Base-by-base conservation (phyloP, 1,140 invertebrate species). In the Nephila pilipes region DNA sequence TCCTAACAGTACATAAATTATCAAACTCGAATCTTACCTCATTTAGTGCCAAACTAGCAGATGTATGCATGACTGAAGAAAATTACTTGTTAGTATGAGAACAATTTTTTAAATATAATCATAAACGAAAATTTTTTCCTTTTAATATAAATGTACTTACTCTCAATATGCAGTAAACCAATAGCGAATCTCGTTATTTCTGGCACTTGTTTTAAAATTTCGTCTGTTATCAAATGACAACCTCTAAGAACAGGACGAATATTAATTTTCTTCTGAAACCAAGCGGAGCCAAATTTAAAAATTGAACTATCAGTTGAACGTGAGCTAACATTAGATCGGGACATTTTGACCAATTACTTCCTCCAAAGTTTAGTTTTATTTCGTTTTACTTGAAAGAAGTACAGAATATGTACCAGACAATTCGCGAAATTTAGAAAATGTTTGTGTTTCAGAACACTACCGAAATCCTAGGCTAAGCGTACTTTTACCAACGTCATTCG, bases 261-360 rank as follows among this genome's bases (percentile, higher is more conserved):
- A 96, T 98, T 98, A 95, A 99, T 97, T 96, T 99, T 99, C 95
- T 97, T 97, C 96, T 99, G 98, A 97, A 98, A 98, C 98, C 98
- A 99, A 95, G 98, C 98, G 95, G 98, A 93, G 0, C 93, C 93
- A 60, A 90, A 90, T 89, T 93, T 93, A 54, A 93, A 93, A 75
- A 12, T 80, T 60, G 91, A 93, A 80, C 25, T 87, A 60, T 93
- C 91, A 8, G 36, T 54, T 36, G 91, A 93, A 32, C 69, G 29
- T 75, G 69, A 75, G 18, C 69, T 75, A 25, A 93, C 83, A 87
- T 79, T 93, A 3, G 81, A 85, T 57, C 91, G 63, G 2, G 91
- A 93, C 91, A 93, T 93, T 20, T 18, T 75, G 25, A 65, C 12
- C 25, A 65, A 65, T 12, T 25, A 10, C 0, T 65, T n/a, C 25